Percentiles rank a stretch among this genome's conserved stretches.
Conservation (phyloP, 1,140 invertebrate genomes). For the Harlomillsia oculata region DNA sequence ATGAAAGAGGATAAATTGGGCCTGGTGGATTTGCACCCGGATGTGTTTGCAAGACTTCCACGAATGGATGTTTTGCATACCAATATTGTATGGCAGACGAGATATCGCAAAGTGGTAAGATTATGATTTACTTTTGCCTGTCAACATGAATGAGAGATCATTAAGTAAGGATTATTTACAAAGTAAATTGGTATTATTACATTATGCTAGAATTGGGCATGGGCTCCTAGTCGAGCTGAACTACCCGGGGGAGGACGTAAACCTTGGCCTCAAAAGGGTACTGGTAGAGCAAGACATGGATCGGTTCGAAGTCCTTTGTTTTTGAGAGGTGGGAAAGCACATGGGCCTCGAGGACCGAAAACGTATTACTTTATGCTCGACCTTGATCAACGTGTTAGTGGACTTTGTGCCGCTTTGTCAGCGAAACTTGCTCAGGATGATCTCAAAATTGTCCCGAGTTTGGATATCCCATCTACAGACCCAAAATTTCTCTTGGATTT, state of each 20-base stretch:
- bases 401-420: constrained; percentile 71
- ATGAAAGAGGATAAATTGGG: constrained; percentile 69
- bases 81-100: constrained; percentile 81
- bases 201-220: constrained; percentile 50
- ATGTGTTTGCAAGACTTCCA: constrained; percentile 69
- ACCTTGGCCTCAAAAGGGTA: constrained; percentile 93
- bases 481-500: constrained; percentile 67
- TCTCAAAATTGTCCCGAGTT: constrained; percentile 76
- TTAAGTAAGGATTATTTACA: no score
- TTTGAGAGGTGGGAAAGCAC: constrained; percentile 63
- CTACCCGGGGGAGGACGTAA: constrained; percentile 76
- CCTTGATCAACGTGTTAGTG: constrained; percentile 59
- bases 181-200: constrained; percentile 2
- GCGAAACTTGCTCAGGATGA: constrained; percentile 86
- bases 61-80: constrained; percentile 77
- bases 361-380: constrained; percentile 89
- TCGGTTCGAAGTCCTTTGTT: constrained; percentile 81
- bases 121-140: no score
- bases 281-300: constrained; percentile 77
- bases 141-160: no score
- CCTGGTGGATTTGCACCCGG: constrained; percentile 77
- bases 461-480: constrained; percentile 78
- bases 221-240: constrained; percentile 67
- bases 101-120: constrained; percentile 69
- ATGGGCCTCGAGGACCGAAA: constrained; percentile 77